Base-by-base conservation (phyloP, 2,113 vertebrate genomes). In the Dermatemys mawii region DNA sequence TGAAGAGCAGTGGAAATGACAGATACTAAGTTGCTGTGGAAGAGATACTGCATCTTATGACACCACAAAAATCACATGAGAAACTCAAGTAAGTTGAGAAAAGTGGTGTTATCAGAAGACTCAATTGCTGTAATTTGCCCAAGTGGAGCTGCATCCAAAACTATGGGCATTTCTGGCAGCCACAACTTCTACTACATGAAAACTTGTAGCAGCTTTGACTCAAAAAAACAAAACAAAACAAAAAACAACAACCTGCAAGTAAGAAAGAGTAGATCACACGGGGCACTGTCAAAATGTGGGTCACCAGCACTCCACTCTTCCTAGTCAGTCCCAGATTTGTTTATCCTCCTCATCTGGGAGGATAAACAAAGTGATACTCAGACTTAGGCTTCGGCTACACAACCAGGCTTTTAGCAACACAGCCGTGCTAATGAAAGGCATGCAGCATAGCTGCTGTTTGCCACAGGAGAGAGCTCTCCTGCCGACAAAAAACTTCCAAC, bases 211-310 rank as follows among this genome's bases (percentile, higher is more conserved):
- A 7, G 4, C 57, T 92, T 79, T 35, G 29, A 35, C 29, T 60
- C 10, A 4, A 54, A 54, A 22, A 57, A 54, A 3, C 10, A 4
- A 54, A 54, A 22, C 27, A 54, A 3, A 60, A 60, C 11, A 57
- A 35, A 35, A 35, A 32, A 16, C 12, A n/a, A n/a, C n/a, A n/a
- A n/a, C n/a, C n/a, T n/a, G 46, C 8, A 8, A 51, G 27, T 35
- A 26, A 67, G 27, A 67, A 12, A 83, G 81, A 57, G 1, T 53
- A 32, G 51, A 27, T 27, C 12, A 14, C 1, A 3, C 0, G 0
- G 29, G 48, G 50, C 32, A 1, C 0, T 8, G 3, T 2, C 21
- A 49, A 84, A 50, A n/a, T 19, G 17, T 21, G n/a, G 35, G 35
- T 35, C 55, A 57, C 27, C 11, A 57, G 27, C 26, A 57, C 29